Evolutionary conservation across 2,888 invertebrate genomes (phyloP).

Genomic region (Cephus sareptanus): DNA sequence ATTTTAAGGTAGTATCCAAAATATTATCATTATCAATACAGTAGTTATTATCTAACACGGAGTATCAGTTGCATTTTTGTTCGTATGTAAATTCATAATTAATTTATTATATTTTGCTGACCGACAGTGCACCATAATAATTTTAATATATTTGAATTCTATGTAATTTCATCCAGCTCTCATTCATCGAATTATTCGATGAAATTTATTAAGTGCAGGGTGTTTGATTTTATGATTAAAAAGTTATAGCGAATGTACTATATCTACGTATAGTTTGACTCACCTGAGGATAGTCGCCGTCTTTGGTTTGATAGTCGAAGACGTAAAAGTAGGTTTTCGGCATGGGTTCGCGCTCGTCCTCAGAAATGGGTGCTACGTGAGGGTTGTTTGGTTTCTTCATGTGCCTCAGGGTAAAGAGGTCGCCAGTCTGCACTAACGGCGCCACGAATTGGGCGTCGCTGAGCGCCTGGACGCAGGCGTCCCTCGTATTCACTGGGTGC

Average conservation of each 20-base stretch:
- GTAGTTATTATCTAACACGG: neutral
- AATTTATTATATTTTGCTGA: no score
- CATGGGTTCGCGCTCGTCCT: constrained; percentile 70
- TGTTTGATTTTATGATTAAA: no score
- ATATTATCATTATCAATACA: neutral
- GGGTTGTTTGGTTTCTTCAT: constrained; percentile 69
- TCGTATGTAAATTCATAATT: neutral
- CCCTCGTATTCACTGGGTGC: constrained; percentile 89
- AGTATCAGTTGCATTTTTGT: neutral
- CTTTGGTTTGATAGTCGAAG: constrained; percentile 91
- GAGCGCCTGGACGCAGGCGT: constrained; percentile 89
- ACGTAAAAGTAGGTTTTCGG: constrained; percentile 90
- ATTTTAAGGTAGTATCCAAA: neutral
- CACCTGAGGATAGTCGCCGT: constrained; percentile 89
- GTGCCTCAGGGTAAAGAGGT: constrained; percentile 73
- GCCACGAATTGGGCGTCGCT: constrained; percentile 96
- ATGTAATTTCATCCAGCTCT: neutral
- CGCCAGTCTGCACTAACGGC: constrained; percentile 87
- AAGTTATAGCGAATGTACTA: neutral
- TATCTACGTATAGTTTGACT: constrained; percentile 40
- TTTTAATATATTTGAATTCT: neutral
- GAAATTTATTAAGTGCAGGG: no score
- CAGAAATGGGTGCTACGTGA: constrained; percentile 70
- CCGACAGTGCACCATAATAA: no score
- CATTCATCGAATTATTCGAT: neutral